Evolutionary conservation across 2,113 vertebrate genomes (phyloP), one percentile per base, ranked within the genome.

Genomic region (Galeopterus variegatus): DNA sequence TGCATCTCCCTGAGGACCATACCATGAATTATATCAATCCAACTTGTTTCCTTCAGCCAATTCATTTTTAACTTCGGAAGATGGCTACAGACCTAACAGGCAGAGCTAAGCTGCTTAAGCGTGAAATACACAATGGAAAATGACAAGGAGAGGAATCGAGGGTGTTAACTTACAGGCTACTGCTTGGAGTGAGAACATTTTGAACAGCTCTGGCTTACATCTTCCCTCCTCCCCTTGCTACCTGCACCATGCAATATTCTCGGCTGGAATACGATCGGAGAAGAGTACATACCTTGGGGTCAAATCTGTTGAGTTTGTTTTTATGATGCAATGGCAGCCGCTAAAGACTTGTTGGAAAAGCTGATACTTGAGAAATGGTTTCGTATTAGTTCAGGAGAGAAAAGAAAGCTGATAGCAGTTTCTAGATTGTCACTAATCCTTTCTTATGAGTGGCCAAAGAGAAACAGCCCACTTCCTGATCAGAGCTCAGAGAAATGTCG

Each of bases 401-500:
- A 95, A 87, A 87, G 90, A 97, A 96, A 98, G 88, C 83, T 21
- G 80, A 82, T 41, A 67, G 95, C 94, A 86, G 70, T 84, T 94
- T 88, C 72, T 36, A 77, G 92, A 56, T 58, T 88, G 77, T 87
- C 92, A 73, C 90, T 96, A 95, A 96, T 96, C 95, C 64, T 88
- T 97, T 96, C 33, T 73, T 97, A 64, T 64, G 15, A 82, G 58
- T 60, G 48, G 45, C 60, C 13, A 1, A 48, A 76, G 65, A 94
- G 41, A 77, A 54, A 18, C 52, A 56, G 7, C 10, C 70, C 31
- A 85, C 81, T 97, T 98, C 87, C 87, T 96, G 67, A 33, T 69
- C 75, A 8, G 56, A 90, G 89, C 58, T 87, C 81, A 4, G 60
- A 4, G 81, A 88, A 1, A 0, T 33, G 12, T 45, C 8, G 75